These are phyloP conservation scores for Mechanitis mazaeus DNA, from an alignment of 2,888 invertebrate species.

Conservation along the genomic window DNA sequence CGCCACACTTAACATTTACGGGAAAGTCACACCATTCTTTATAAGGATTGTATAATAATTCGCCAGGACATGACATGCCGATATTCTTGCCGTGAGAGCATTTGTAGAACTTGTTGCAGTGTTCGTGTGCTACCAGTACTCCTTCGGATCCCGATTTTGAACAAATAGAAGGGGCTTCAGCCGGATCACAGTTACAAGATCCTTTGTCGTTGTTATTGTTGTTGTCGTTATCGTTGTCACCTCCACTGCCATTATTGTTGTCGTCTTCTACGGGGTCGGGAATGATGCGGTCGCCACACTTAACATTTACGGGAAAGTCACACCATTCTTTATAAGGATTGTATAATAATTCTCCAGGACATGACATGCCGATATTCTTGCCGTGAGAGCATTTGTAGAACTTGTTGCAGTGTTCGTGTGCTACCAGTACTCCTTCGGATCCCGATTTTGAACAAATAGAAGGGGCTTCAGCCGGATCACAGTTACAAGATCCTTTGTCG, in stretches of 20 bases:
- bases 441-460: neutral
- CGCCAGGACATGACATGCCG: slow-evolving; percentile 28
- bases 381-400: slow-evolving; percentile 25
- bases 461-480: neutral
- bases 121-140: slow-evolving; percentile 17
- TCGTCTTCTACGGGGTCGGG: slow-evolving; percentile 31
- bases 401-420: slow-evolving; percentile 27
- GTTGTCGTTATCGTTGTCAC: neutral
- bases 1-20: slow-evolving; percentile 12
- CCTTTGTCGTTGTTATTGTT: neutral
- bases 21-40: slow-evolving; percentile 14
- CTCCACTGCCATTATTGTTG: slow-evolving; percentile 24
- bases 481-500: neutral
- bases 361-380: slow-evolving; percentile 28
- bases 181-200: neutral
- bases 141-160: neutral
- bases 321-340: slow-evolving; percentile 23
- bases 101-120: slow-evolving; percentile 27
- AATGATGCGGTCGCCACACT: slow-evolving; percentile 28
- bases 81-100: slow-evolving; percentile 29
- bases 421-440: slow-evolving; percentile 6
- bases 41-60: neutral
- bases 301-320: slow-evolving; percentile 31
- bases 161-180: neutral
- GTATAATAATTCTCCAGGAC: slow-evolving; percentile 28